Evolutionary conservation across 1,140 invertebrate genomes (phyloP), one percentile per base, ranked within the genome.

Genomic region (Battus philenor): DNA sequence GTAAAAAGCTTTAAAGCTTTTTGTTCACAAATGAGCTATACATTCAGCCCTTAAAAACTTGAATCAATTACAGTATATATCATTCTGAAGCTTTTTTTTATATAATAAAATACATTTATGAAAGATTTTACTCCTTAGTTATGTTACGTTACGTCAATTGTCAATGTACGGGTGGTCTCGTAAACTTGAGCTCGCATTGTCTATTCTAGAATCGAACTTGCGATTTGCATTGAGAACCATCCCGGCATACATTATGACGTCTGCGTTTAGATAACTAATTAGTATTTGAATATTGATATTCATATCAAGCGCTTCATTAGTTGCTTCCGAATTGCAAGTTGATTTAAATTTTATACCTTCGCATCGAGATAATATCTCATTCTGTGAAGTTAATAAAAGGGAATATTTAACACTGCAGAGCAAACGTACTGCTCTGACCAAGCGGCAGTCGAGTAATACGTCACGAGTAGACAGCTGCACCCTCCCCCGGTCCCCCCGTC

Each of bases 151-250:
- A n/a, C n/a, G 6, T 20, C 13, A 10, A 33, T 33, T 18, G 3
- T 17, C 10, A 17, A 26, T 30, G 9, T 67, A 75, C 75, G 76
- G 76, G 74, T 84, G 76, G 75, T 82, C 78, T 59, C 60, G 77
- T 79, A 79, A 79, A 80, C 56, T 65, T 62, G 57, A 57, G 51
- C 45, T 70, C 78, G 55, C 71, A 85, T 79, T 82, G 73, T 70
- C 71, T 79, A 85, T 85, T 82, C 76, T 70, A 66, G 66, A 65
- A 79, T 78, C 81, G 72, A 81, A 81, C 73, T 80, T 72, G 63
- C 73, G 65, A 81, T 85, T 85, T 82, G 73, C 78, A 80, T 85
- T 76, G 67, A 71, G 72, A 66, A 77, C 64, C 68, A 57, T 78
- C 64, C 66, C 63, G 47, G 75, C 75, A 79, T 77, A 81, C 64